Conservation (phyloP, 2,888 invertebrate genomes). For the Eristalinus sepulchralis region DNA sequence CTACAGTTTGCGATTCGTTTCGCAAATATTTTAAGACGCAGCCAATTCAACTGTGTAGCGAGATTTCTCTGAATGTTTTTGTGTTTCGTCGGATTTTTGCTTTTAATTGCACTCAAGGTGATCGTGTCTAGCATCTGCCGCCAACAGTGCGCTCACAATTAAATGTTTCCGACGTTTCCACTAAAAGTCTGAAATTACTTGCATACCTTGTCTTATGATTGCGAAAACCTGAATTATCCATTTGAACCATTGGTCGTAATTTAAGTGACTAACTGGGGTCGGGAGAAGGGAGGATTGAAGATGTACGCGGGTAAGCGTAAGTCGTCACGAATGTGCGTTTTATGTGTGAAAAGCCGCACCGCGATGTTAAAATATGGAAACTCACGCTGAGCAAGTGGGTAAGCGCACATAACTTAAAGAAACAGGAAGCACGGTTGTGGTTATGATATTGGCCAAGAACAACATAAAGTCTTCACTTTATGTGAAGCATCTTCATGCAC, state of each 20-base stretch:
- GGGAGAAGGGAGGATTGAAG: not conserved
- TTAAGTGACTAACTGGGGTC: not conserved
- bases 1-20: not conserved
- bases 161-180: conserved; percentile 8
- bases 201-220: not conserved
- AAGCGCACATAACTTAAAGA: not conserved
- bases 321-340: not conserved
- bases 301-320: not conserved
- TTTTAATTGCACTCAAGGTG: conserved; percentile 58
- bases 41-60: conserved; percentile 1
- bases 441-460: not conserved
- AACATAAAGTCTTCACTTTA: not conserved
- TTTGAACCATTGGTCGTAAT: not conserved
- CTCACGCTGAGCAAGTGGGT: not conserved
- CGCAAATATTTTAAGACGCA: conserved; percentile 1
- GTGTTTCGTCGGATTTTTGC: conserved; percentile 11
- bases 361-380: not conserved
- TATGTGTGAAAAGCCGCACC: not conserved
- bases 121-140: conserved; percentile 56
- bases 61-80: conserved; percentile 21
- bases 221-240: not conserved
- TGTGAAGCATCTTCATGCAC: too few relatives aligned
- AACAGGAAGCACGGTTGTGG: not conserved
- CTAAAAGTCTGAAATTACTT: not conserved
- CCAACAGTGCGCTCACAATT: conserved; percentile 23